Percentiles rank a stretch among this genome's conserved stretches.
Evolutionary conservation across 2,113 vertebrate genomes (phyloP).

Genomic region (Seriola quinqueradiata): DNA sequence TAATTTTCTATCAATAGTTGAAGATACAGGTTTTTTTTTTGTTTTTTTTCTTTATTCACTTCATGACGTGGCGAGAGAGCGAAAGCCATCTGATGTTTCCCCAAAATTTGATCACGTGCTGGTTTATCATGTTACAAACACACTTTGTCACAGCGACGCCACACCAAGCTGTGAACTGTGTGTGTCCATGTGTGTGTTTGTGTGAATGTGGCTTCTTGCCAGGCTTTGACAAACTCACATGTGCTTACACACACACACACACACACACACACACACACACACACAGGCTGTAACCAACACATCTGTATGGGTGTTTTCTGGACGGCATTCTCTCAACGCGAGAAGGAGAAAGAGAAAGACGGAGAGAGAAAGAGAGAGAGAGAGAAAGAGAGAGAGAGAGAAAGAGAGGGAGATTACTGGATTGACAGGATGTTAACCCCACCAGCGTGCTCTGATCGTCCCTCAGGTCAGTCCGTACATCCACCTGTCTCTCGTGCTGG

Average conservation of each 20-base stretch:
- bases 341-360: slow-evolving; percentile 12
- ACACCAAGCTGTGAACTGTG: background rate
- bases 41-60: slow-evolving; percentile 19
- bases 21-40: slow-evolving; percentile 2
- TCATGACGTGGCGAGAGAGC: slow-evolving; percentile 31
- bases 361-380: slow-evolving; percentile 9
- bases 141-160: slow-evolving; percentile 1
- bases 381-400: slow-evolving; percentile 6
- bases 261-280: slow-evolving; percentile 25
- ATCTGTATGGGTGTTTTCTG: slow-evolving; percentile 23
- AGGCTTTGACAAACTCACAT: slow-evolving; percentile 2
- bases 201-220: background rate
- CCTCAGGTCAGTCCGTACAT: slow-evolving; percentile 51
- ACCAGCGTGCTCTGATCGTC: slow-evolving; percentile 44
- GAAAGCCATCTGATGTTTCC: slow-evolving; percentile 25
- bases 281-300: slow-evolving; percentile 8
- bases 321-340: slow-evolving; percentile 19
- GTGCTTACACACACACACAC: slow-evolving; percentile 17
- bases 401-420: slow-evolving; percentile 14
- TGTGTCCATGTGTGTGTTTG: slow-evolving; percentile 22
- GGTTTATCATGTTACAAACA: slow-evolving; percentile 52
- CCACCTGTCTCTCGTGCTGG: slow-evolving; percentile 35
- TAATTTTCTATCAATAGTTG: slow-evolving; percentile 38
- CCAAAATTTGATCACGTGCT: slow-evolving; percentile 46
- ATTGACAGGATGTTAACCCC: slow-evolving; percentile 41